Evolutionary conservation across 2,797 vertebrate species (phyloP).

Genomic region (Chloroceryle amazona): DNA sequence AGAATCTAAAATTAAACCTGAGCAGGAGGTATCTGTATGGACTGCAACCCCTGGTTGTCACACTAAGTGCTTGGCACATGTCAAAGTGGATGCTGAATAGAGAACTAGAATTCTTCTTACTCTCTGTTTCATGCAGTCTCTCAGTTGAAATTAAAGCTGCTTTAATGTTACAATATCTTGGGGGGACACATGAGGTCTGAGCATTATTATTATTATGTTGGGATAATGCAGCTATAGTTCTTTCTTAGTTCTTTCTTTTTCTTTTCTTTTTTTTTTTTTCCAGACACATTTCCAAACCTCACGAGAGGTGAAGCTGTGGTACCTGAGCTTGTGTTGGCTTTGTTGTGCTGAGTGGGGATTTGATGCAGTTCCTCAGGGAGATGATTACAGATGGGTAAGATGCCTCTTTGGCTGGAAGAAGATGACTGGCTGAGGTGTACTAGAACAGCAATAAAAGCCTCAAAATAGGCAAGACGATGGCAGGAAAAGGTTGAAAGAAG

Average conservation of each 20-base stretch:
- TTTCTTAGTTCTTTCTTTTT: no score
- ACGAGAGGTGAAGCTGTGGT: not conserved
- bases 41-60: not conserved
- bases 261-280: not conserved
- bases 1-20: not conserved
- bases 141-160: not conserved
- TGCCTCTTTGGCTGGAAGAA: not conserved
- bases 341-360: not conserved
- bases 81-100: not conserved
- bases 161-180: not conserved
- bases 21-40: not conserved
- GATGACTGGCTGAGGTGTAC: not conserved
- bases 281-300: not conserved
- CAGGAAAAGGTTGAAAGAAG: not conserved
- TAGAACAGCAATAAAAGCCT: not conserved
- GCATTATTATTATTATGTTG: not conserved
- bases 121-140: not conserved
- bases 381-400: not conserved
- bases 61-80: fast-evolving
- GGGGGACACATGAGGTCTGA: not conserved
- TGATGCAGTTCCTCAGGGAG: fast-evolving
- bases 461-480: not conserved
- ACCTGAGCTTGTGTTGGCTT: not conserved
- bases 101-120: not conserved
- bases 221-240: not conserved